Conservation (phyloP, 2,113 vertebrate genomes). For the Chaetura pelagica region DNA sequence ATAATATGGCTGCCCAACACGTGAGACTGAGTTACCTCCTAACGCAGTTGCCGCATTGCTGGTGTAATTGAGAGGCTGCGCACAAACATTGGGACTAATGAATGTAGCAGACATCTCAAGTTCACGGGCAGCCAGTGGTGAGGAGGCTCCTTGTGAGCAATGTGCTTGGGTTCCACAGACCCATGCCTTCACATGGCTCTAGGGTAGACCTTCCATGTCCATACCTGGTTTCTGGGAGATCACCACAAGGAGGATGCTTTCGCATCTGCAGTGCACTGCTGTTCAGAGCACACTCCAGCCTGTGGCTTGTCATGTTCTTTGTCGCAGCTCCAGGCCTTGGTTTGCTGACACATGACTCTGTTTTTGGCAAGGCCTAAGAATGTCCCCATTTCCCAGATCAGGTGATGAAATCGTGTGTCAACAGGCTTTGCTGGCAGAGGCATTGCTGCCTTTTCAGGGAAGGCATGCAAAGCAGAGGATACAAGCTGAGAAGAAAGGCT, state of each 20-base stretch:
- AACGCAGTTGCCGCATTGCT: fast-evolving
- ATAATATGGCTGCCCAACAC: not conserved
- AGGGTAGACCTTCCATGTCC: not conserved
- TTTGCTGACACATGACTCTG: fast-evolving
- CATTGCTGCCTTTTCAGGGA: not conserved
- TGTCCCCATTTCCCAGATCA: not conserved
- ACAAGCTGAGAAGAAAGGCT: not conserved
- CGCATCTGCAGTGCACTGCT: not conserved
- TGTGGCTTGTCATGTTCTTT: not conserved
- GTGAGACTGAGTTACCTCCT: not conserved
- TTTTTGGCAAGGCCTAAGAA: not conserved
- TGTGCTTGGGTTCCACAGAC: fast-evolving
- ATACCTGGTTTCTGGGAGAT: not conserved
- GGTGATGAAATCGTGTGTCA: not conserved
- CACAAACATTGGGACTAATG: fast-evolving
- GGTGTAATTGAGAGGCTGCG: fast-evolving
- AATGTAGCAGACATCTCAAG: not conserved
- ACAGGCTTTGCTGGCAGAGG: not conserved
- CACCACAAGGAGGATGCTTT: fast-evolving
- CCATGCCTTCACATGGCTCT: fast-evolving
- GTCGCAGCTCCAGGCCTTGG: not conserved
- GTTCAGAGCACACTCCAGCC: not conserved
- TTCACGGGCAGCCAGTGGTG: fast-evolving
- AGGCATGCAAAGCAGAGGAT: not conserved
- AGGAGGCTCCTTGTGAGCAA: not conserved